phyloP scores from a whole-genome alignment of 2,888 invertebrate genomes.

The Oscheius onirici region DNA sequence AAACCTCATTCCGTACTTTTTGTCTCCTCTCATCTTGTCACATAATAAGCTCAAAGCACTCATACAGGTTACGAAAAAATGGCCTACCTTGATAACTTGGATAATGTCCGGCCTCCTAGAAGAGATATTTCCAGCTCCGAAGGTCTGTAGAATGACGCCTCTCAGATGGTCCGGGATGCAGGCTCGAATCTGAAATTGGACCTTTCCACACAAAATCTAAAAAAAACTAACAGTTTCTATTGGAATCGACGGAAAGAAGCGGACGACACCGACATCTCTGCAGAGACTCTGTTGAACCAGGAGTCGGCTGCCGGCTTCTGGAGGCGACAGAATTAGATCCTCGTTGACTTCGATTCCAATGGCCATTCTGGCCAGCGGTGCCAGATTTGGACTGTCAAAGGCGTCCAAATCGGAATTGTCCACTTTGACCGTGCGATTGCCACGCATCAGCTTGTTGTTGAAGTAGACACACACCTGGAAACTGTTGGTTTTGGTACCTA shows the following conservation, averaged over 20 bases:
- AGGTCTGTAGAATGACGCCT: constrained; percentile 89
- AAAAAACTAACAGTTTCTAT: constrained; percentile 77
- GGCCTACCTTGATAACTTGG: constrained; percentile 76
- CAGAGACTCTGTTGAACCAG: constrained; percentile 78
- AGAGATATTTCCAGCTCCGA: constrained; percentile 92
- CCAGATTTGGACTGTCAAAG: constrained; percentile 87
- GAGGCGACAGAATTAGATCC: constrained; percentile 75
- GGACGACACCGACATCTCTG: constrained; percentile 84
- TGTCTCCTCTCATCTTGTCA: no score
- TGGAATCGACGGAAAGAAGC: constrained; percentile 91
- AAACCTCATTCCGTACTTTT: no score
- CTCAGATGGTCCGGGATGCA: constrained; percentile 80
- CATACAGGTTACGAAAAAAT: no score
- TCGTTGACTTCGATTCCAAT: constrained; percentile 78
- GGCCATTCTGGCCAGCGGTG: constrained; percentile 84
- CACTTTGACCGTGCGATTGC: constrained; percentile 85
- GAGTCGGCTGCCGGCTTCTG: not conserved
- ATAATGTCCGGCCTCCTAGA: constrained; percentile 83
- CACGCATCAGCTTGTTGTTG: constrained; percentile 86
- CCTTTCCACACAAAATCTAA: not conserved
- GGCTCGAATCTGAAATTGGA: constrained; percentile 61
- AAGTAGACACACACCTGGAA: constrained; percentile 81
- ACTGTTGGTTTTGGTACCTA: not conserved
- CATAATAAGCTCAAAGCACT: no score
- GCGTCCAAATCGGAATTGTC: constrained; percentile 80